Evolutionary conservation across 1,140 invertebrate species (phyloP).

Genomic region (Drosophila leontia): DNA sequence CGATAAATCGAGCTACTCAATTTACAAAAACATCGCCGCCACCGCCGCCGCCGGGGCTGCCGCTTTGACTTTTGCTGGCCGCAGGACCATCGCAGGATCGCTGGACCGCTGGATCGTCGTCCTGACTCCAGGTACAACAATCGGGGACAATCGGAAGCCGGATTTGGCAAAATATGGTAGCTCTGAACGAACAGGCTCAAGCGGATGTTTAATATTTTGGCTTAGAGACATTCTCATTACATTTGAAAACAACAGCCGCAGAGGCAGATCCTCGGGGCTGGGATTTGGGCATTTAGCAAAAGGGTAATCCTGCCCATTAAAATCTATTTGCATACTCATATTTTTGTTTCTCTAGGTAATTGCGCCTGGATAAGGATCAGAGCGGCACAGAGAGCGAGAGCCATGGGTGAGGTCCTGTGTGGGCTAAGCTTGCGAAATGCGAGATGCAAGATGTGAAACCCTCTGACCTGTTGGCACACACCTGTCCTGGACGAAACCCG

Average conservation of each 20-base stretch:
- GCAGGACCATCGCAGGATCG: constrained; percentile 10
- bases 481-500: constrained; percentile 48
- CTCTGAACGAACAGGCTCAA: constrained; percentile 58
- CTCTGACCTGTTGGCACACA: constrained; percentile 55
- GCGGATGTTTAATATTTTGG: constrained; percentile 82
- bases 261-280: constrained; percentile 45
- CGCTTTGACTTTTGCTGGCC: constrained; percentile 69
- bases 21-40: constrained; percentile 78
- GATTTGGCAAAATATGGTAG: constrained; percentile 49
- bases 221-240: constrained; percentile 83
- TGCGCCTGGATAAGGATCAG: constrained; percentile 78
- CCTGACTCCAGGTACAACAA: constrained; percentile 77
- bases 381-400: background rate
- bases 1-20: constrained; percentile 81
- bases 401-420: constrained; percentile 22
- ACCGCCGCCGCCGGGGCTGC: constrained; percentile 32
- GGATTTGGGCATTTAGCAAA: constrained; percentile 81
- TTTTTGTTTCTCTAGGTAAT: constrained; percentile 82
- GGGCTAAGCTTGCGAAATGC: constrained; percentile 58
- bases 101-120: background rate
- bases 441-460: constrained; percentile 6
- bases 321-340: constrained; percentile 83
- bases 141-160: constrained; percentile 71
- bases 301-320: constrained; percentile 83
- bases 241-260: constrained; percentile 74